These are phyloP conservation scores for Channallabes apus DNA, from an alignment of 2,797 vertebrate species.

Conservation along the genomic window DNA sequence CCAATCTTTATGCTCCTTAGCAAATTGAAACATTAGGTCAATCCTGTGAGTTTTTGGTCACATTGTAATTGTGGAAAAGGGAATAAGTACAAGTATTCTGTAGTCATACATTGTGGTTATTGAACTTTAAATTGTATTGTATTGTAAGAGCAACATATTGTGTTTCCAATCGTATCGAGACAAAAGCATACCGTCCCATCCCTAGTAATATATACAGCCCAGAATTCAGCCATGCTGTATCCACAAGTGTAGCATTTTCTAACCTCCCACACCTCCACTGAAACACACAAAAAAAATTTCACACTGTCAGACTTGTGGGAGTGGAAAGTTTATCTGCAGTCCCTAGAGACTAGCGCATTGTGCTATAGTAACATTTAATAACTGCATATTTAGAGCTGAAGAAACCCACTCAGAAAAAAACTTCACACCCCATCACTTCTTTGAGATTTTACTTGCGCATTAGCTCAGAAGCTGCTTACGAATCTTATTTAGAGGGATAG, in stretches of 20 bases:
- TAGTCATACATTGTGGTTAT: too few relatives aligned
- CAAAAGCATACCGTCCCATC: too few relatives aligned
- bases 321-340: slow-evolving; percentile 33
- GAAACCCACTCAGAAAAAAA: slow-evolving; percentile 28
- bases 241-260: slow-evolving; percentile 7
- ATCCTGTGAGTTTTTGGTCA: too few relatives aligned
- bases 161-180: too few relatives aligned
- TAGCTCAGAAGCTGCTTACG: slow-evolving; percentile 20
- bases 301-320: slow-evolving; percentile 33
- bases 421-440: slow-evolving; percentile 7
- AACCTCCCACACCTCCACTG: slow-evolving; percentile 36
- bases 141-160: too few relatives aligned
- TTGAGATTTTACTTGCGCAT: slow-evolving; percentile 8
- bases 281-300: slow-evolving; percentile 26
- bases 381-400: slow-evolving; percentile 38
- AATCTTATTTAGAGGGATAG: neutral
- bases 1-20: too few relatives aligned
- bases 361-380: slow-evolving; percentile 38
- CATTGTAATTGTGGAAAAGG: too few relatives aligned
- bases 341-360: neutral
- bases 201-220: neutral
- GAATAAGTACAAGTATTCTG: too few relatives aligned
- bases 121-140: too few relatives aligned
- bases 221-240: neutral
- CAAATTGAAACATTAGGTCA: too few relatives aligned